phyloP scores from a whole-genome alignment of 2,888 invertebrate species.

The Amblyteles armatorius region DNA sequence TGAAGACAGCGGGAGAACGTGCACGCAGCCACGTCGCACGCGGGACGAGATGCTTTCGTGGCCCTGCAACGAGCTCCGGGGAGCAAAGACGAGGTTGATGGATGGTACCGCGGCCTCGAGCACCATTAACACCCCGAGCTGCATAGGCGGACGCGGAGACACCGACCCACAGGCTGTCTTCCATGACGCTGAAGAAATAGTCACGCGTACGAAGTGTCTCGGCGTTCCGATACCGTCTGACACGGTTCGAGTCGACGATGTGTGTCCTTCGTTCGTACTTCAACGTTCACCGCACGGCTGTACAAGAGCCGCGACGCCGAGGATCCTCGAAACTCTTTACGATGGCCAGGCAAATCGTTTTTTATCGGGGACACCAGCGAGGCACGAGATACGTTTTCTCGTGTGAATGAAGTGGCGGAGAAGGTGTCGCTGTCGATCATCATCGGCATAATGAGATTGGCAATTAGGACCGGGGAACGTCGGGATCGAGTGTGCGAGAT shows the following conservation, averaged over 20 bases:
- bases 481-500: conserved; percentile 25
- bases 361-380: neutral
- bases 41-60: conserved; percentile 55
- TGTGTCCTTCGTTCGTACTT: conserved; percentile 9
- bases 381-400: conserved; percentile 1
- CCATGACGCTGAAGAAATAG: conserved; percentile 34
- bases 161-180: conserved; percentile 2
- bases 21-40: conserved; percentile 36
- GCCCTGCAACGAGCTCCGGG: conserved; percentile 59
- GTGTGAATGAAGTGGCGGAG: conserved; percentile 1
- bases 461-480: conserved; percentile 39
- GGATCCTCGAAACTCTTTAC: conserved; percentile 25
- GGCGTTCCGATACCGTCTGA: conserved; percentile 16
- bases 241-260: neutral
- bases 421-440: conserved; percentile 28
- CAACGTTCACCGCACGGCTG: neutral
- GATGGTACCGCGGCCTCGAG: conserved; percentile 76
- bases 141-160: conserved; percentile 27
- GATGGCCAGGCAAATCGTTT: neutral
- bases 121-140: conserved; percentile 77
- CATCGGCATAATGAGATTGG: conserved; percentile 28
- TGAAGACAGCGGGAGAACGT: conserved; percentile 57
- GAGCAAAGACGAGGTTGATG: conserved; percentile 75
- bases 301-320: neutral
- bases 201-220: conserved; percentile 7